Evolutionary conservation across 2,113 vertebrate species (phyloP).

Genomic region (Aldabrachelys gigantea): DNA sequence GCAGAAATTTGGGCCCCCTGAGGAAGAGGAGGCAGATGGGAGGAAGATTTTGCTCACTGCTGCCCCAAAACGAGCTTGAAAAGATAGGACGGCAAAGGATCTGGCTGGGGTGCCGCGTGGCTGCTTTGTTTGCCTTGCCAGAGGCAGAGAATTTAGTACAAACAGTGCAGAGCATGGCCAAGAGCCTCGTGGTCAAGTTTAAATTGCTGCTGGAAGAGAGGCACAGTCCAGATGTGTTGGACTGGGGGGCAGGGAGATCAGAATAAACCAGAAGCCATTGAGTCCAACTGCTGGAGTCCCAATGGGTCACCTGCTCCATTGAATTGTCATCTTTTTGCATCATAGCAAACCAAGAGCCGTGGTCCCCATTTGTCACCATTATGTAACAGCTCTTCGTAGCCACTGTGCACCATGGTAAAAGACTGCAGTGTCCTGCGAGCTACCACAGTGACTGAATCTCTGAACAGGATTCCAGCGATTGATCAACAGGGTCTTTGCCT

Average conservation of each 20-base stretch:
- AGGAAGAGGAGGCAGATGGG: neutral
- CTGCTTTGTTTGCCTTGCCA: accelerated
- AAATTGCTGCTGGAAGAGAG: neutral
- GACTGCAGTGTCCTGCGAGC: neutral
- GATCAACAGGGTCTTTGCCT: neutral
- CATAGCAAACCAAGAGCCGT: neutral
- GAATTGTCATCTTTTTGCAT: neutral
- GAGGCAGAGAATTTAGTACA: neutral
- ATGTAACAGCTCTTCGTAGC: neutral
- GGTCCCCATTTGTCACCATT: neutral
- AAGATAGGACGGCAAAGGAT: neutral
- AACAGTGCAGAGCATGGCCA: neutral
- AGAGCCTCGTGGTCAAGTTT: neutral
- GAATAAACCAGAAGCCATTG: neutral
- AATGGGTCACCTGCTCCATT: neutral
- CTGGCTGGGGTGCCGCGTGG: accelerated
- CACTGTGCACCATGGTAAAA: neutral
- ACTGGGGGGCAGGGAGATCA: neutral
- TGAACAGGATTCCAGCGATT: neutral
- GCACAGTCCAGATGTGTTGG: neutral
- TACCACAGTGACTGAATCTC: neutral
- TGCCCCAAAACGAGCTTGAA: neutral
- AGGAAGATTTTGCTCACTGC: neutral
- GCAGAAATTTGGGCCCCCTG: neutral
- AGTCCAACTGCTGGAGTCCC: neutral